Evolutionary conservation across 1,140 invertebrate species (phyloP).

Genomic region (Cydia strobilella): DNA sequence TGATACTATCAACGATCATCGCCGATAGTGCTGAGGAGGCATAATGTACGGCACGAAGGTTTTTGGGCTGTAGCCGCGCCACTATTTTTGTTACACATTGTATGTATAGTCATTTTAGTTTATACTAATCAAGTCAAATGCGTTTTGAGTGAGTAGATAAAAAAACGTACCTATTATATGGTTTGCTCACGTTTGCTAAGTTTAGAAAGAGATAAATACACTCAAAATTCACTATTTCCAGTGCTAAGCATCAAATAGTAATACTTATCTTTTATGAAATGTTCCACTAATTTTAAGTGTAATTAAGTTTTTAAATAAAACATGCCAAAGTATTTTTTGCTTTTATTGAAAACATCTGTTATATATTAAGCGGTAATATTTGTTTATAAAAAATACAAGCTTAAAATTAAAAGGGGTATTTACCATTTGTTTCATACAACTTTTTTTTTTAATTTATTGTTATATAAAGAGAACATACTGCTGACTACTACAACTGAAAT

Average conservation of each 20-base stretch:
- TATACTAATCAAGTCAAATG: too few species aligned
- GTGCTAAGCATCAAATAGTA: background rate
- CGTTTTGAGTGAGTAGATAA: background rate
- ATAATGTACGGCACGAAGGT: too few species aligned
- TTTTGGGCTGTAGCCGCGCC: too few species aligned
- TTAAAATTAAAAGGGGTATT: constrained; percentile 42
- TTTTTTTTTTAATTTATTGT: too few species aligned
- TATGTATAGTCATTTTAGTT: too few species aligned
- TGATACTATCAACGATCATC: too few species aligned
- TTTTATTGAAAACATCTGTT: constrained; percentile 45
- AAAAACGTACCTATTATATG: background rate
- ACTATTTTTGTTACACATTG: too few species aligned
- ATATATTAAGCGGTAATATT: constrained; percentile 38
- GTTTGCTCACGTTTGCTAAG: too few species aligned
- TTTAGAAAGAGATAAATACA: too few species aligned
- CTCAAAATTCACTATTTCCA: background rate
- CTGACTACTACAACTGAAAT: too few species aligned
- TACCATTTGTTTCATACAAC: background rate
- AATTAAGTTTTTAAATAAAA: constrained; percentile 48
- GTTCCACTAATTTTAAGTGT: constrained; percentile 55
- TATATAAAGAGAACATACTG: too few species aligned
- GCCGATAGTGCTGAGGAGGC: too few species aligned
- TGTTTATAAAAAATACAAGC: constrained; percentile 43
- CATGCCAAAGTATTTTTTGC: constrained; percentile 57
- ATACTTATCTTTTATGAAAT: constrained; percentile 27